phyloP scores from a whole-genome alignment of 2,888 invertebrate genomes.

The Cantharis rustica region DNA sequence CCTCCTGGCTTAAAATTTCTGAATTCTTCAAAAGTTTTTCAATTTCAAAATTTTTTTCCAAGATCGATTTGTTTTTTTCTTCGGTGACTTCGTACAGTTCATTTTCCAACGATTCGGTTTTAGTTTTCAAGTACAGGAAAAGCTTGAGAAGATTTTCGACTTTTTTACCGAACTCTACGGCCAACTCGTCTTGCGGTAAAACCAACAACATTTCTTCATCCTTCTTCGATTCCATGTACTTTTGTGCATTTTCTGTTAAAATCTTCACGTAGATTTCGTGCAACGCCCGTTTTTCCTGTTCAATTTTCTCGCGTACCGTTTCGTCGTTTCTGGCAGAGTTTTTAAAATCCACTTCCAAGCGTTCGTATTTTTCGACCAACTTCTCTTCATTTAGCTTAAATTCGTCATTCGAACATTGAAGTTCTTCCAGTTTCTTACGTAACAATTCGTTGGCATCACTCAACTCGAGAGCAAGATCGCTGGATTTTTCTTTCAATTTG shows the following conservation, averaged over 20 bases:
- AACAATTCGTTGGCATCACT: background rate
- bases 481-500: background rate
- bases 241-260: conserved; percentile 29
- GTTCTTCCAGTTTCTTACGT: background rate
- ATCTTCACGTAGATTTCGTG: conserved; percentile 55
- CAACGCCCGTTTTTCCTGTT: conserved; percentile 56
- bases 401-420: background rate
- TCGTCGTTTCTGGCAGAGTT: background rate
- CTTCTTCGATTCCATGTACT: conserved; percentile 20
- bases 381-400: background rate
- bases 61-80: conserved; percentile 52
- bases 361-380: background rate
- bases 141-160: conserved; percentile 62
- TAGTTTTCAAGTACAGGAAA: conserved; percentile 63
- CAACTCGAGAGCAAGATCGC: background rate
- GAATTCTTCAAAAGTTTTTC: conserved; percentile 51
- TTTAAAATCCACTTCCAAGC: background rate
- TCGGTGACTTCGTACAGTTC: conserved; percentile 63
- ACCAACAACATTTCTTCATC: background rate
- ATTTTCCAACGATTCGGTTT: conserved; percentile 63
- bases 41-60: conserved; percentile 53
- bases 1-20: conserved; percentile 50
- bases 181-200: conserved; percentile 46
- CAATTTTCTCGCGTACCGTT: background rate
- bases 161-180: conserved; percentile 50